Percentiles rank a stretch among this genome's conserved stretches.
Conservation (phyloP, 2,113 vertebrate species). For the Ciconia maguari region DNA sequence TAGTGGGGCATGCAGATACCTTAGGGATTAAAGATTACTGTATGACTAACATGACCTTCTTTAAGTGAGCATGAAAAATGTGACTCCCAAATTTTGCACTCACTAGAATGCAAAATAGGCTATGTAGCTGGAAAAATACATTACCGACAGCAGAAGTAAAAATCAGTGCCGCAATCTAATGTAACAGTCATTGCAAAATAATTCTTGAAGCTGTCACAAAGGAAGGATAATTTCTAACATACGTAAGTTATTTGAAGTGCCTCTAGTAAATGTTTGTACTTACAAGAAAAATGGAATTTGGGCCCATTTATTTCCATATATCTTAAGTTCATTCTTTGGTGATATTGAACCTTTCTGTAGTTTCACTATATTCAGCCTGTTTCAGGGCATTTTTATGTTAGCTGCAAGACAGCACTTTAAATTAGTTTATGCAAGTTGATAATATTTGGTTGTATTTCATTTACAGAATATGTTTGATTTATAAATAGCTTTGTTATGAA, state of each 20-base stretch:
- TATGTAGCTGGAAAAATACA: not conserved
- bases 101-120: not conserved
- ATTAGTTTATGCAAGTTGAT: not conserved
- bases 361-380: not conserved
- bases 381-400: not conserved
- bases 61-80: not conserved
- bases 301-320: not conserved
- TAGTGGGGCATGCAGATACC: not conserved
- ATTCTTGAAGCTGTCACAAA: constrained; percentile 1
- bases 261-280: not conserved
- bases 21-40: not conserved
- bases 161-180: not conserved
- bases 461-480: not conserved
- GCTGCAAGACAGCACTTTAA: not conserved
- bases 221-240: not conserved
- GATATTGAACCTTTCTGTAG: not conserved
- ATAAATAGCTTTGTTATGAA: not conserved
- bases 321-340: not conserved
- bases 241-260: not conserved
- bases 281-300: not conserved
- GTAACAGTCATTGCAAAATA: not conserved
- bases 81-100: not conserved
- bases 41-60: not conserved
- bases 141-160: not conserved
- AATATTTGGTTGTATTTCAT: not conserved